Base-by-base conservation (phyloP, 2,888 invertebrate genomes). In the Notodonta ziczac region DNA sequence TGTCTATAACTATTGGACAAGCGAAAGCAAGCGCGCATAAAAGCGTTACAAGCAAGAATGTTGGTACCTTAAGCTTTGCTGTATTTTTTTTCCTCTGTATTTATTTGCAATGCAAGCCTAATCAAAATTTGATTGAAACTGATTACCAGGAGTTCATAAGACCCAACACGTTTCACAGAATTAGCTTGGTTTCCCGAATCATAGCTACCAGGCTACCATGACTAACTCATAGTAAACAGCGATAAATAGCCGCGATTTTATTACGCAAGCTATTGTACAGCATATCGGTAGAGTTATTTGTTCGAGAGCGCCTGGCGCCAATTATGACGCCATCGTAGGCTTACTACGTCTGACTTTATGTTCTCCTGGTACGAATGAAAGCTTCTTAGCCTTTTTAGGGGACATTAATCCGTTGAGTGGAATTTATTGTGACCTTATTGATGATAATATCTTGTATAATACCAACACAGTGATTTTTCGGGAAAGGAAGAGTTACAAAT, bases 261-360 rank as follows among this genome's bases (percentile, higher is more conserved):
- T 74, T 72, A 69, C 74, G 74, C 67, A 74, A 74, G 61, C 69
- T 44, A 63, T 53, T 35, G 9, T 55, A 67, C 66, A 67, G 74
- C 67, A 54, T 76, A 63, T 62, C 66, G 62, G 56, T 67, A 67
- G 65, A 74, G 69, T 76, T 76, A 74, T 69, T 60, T 62, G 63
- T 63, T 71, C 61, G 63, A 72, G 66, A 72, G 61, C 62, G 69
- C 66, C 57, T 56, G 76, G 62, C 67, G 72, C 62, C 76, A 65
- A 66, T 63, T 65, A 63, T 74, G 69, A 69, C 63, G 69, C 74
- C 74, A 76, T 65, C 63, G 57, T 58, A 12, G 12, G 56, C 56
- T 56, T 24, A 56, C 44, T 56, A 5, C 24, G 56, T 56, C 24
- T 56, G 44, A 16, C 12, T 44, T 56, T 56, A 44, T 44, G 56